Percentiles rank a stretch among this genome's conserved stretches.
Conservation (phyloP, 2,888 invertebrate species). For the Plemyria rubiginata region DNA sequence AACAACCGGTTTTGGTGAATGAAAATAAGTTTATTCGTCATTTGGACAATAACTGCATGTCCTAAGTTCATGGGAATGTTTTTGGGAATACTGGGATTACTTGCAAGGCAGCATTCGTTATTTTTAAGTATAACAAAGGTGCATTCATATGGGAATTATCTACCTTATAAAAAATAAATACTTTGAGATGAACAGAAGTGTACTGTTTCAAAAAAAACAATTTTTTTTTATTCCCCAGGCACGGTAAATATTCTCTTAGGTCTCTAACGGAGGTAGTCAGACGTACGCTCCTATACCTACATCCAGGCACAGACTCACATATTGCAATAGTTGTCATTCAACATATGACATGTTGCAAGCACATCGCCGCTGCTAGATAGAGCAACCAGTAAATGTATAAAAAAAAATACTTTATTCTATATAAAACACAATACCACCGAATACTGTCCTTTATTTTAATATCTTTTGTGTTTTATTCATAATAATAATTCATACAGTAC, state of each 20-base stretch:
- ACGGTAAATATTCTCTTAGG: no score
- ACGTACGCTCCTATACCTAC: no score
- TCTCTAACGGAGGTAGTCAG: no score
- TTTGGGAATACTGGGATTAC: conserved; percentile 10
- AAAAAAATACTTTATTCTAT: not conserved
- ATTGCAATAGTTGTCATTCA: no score
- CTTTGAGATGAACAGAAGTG: no score
- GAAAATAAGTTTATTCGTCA: conserved; percentile 28
- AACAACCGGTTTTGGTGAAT: conserved; percentile 62
- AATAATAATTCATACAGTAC: conserved; percentile 47
- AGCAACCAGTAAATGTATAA: not conserved
- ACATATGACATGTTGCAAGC: no score
- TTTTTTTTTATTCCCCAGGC: no score
- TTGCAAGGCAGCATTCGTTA: not conserved
- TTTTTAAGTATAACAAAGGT: not conserved
- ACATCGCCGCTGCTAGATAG: no score
- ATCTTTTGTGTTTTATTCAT: conserved; percentile 42
- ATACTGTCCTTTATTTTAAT: conserved; percentile 19
- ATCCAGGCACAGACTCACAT: no score
- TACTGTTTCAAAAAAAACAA: no score
- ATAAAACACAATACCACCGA: not conserved
- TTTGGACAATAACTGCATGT: conserved; percentile 30
- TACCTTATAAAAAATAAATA: not conserved
- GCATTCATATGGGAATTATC: conserved; percentile 1
- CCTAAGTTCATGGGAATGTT: conserved; percentile 30